Base-by-base conservation (phyloP, 2,888 invertebrate species). In the Hypomecis punctinalis region DNA sequence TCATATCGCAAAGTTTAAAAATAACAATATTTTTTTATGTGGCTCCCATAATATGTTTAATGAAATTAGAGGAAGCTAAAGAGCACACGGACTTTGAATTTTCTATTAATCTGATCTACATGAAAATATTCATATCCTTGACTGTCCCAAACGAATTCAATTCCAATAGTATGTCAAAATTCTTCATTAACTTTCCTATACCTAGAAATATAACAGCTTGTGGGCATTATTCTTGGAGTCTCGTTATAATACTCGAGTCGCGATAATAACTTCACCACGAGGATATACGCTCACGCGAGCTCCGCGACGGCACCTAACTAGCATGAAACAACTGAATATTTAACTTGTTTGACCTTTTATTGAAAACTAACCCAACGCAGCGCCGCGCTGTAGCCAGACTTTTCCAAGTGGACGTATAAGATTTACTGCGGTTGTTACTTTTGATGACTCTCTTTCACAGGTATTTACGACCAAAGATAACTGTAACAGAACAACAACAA, bases 271-370 rank as follows among this genome's bases (percentile, higher is more conserved):
- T 64, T 60, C 40, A 51, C 53, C 66, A 52, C 58, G 58, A 54
- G 54, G 37, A 43, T 54, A 45, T 37, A 55, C 39, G 56, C 33
- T 59, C 70, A 67, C 66, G 66, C 64, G 52, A 67, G 61, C 69
- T 70, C 72, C 73, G 68, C 73, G 63, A 58, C 54, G 45, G 52
- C 42, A 66, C 52, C 49, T 55, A 54, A 65, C 70, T 61, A 57
- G 35, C 61, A 57, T 53, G 63, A 63, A 66, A 71, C 69, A 72
- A 70, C 69, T 70, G 68, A 72, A 69, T 69, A 66, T 67, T 66
- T 58, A 69, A 70, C 69, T 63, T 49, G 53, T 55, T 67, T 69
- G 63, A 73, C 71, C 70, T 73, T 70, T 69, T 45, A 65, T 52
- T 43, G 43, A 47, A 58, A 62, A 57, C 39, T 46, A 23, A 35